Evolutionary conservation across 2,113 vertebrate species (phyloP), one percentile per base, ranked within the genome.

Genomic region (Colinus virginianus): DNA sequence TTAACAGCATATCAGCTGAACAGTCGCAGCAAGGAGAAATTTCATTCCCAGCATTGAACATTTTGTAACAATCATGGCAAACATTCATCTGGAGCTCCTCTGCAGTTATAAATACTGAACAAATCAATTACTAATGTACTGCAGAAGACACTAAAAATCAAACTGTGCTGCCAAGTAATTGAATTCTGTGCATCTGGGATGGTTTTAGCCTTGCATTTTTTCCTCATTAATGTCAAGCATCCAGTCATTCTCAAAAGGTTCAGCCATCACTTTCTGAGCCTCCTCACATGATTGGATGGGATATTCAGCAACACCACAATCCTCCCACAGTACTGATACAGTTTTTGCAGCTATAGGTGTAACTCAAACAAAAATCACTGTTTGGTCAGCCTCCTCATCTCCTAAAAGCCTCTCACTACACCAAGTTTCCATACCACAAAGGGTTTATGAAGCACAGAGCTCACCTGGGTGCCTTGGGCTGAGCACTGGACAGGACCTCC

Each of bases 111-210:
- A 92, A 92, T 91, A 79, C 59, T 63, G 61, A 76, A 90, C 38
- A 83, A 84, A 94, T 94, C 94, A 86, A 93, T 94, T 94, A 95
- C 87, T 92, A 78, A 92, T 83, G 82, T 71, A 86, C 76, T 91
- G 58, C 61, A 92, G 95, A 93, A 88, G 61, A 88, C 69, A 87
- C 84, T 75, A 71, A 94, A 89, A 94, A 85, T 51, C 92, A 94
- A 94, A 86, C 62, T 32, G 13, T 1, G 0, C 61, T 64, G 72
- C 76, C 61, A 78, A 94, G 82, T 90, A 92, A 94, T 87, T 94
- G 87, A 91, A 94, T 94, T 86, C 61, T n/a, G 40, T 88, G 76
- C 82, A 91, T 86, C 51, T 90, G 76, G 78, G 90, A 87, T 55
- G 61, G 59, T 85, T 94, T 91, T 61, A 93, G 76, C 34, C n/a